Conservation (phyloP, 2,113 vertebrate genomes). For the Corythornis vintsioides region DNA sequence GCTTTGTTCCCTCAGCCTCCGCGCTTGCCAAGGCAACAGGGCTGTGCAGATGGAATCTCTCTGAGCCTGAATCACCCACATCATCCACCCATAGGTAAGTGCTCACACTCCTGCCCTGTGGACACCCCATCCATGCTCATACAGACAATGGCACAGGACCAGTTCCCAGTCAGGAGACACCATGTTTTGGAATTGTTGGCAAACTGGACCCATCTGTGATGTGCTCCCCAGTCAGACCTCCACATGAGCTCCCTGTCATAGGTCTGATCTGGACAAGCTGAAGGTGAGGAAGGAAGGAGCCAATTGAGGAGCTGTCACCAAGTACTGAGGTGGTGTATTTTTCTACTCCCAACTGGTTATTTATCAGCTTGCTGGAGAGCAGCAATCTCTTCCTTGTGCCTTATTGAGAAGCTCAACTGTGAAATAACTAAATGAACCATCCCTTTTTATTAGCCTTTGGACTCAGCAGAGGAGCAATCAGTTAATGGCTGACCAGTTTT, state of each 20-base stretch:
- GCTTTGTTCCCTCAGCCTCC: background rate
- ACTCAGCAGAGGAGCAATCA: slow-evolving; percentile 50
- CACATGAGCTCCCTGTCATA: background rate
- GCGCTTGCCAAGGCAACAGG: background rate
- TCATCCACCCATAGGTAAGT: accelerated
- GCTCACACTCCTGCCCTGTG: background rate
- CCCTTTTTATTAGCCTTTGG: slow-evolving; percentile 68
- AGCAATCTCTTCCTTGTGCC: slow-evolving; percentile 20
- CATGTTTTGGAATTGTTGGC: background rate
- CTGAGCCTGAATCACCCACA: background rate
- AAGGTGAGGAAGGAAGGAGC: background rate
- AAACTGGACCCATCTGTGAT: background rate
- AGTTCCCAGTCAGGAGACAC: background rate
- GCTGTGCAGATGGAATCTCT: background rate
- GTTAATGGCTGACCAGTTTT: slow-evolving; percentile 64
- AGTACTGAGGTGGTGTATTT: background rate
- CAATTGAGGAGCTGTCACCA: background rate
- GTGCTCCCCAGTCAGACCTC: background rate
- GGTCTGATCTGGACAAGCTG: background rate
- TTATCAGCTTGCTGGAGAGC: slow-evolving; percentile 34
- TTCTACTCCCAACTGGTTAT: slow-evolving; percentile 37
- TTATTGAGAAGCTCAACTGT: slow-evolving; percentile 66
- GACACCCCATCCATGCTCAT: accelerated
- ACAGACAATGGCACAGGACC: background rate
- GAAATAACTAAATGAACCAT: slow-evolving; percentile 65